Conservation (phyloP, 1,140 invertebrate species). For the Habropoda laboriosa region DNA sequence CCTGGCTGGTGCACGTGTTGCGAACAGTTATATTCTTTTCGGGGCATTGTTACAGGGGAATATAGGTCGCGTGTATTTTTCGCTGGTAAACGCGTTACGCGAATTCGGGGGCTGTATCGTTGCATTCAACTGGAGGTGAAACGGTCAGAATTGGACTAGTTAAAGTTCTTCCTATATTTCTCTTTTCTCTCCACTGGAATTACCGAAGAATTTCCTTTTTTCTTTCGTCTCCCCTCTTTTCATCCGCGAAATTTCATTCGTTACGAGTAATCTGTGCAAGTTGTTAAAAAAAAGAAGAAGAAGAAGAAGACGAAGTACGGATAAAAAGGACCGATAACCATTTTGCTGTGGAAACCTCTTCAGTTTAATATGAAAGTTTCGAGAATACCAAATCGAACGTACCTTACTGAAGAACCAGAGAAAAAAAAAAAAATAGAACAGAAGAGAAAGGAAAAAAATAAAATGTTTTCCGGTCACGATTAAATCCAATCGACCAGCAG, state of each 20-base stretch:
- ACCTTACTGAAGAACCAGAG: too few species aligned
- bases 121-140: not conserved
- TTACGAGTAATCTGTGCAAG: not conserved
- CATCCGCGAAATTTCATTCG: too few species aligned
- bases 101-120: not conserved
- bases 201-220: too few species aligned
- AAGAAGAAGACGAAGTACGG: too few species aligned
- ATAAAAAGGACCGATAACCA: too few species aligned
- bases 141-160: not conserved
- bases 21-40: not conserved
- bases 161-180: too few species aligned
- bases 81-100: not conserved
- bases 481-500: not conserved
- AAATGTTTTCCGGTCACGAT: not conserved
- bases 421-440: too few species aligned
- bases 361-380: not conserved
- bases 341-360: not conserved
- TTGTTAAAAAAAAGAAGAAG: not conserved
- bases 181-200: too few species aligned
- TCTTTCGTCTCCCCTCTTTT: too few species aligned
- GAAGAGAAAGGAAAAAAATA: too few species aligned
- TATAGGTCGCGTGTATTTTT: slow-evolving; percentile 14
- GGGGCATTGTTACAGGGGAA: not conserved
- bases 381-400: not conserved
- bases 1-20: not conserved